Base-by-base conservation (phyloP, 1,140 invertebrate genomes). In the Drosophila quadrilineata region DNA sequence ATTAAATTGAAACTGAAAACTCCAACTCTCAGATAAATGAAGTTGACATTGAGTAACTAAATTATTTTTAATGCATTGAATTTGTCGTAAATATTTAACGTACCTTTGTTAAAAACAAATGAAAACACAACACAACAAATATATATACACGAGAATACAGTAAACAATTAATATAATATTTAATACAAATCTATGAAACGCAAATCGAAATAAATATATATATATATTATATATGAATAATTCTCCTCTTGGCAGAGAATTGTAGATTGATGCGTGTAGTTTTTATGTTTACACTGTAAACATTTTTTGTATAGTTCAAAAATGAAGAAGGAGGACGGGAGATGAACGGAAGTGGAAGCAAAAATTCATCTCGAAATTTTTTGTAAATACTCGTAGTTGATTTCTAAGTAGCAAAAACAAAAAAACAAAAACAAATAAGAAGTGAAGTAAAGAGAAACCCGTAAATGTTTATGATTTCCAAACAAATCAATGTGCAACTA, bases 31-130 rank as follows among this genome's bases (percentile, higher is more conserved):
- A 33, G 35, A 63, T 16, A 21, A 41, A 46, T 14, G 6, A 43
- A 36, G 16, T 50, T 14, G 16, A 31, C 36, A 58, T n/a, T 40
- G 26, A 66, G 56, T 62, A 71, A 70, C 73, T 77, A 85, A 63
- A 77, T 79, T 84, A 85, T 77, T 85, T 84, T 85, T 85, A 84
- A 85, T 84, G 77, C 79, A 84, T 84, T 84, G 77, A 84, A 85
- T 84, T 85, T 71, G 77, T 84, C 77, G 77, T 84, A 87, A 76
- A 77, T 87, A 87, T 87, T 87, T 87, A 87, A 76, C 73, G 84
- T 87, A 87, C 84, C 84, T 87, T 87, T 87, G 84, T 87, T 87
- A 84, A 72, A 87, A 87, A 87, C 84, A 87, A 87, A 82, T 49
- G 19, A 63, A 63, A 68, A 65, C 12, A 10, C 12, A 33, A 43